Percentiles rank a stretch among this genome's conserved stretches.
These are phyloP conservation scores for Zonitis immaculata DNA, from an alignment of 2,888 invertebrate species.

Conservation along the genomic window DNA sequence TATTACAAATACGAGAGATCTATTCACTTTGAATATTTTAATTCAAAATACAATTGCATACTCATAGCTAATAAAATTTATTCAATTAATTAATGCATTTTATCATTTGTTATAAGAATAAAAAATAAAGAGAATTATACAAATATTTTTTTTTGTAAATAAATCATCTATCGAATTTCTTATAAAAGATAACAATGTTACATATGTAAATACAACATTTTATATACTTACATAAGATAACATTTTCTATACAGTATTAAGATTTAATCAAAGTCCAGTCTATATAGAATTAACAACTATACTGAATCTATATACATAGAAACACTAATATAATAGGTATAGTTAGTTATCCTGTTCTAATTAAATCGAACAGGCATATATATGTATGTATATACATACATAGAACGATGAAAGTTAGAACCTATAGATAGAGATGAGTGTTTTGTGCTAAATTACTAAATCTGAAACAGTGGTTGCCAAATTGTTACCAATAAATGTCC, in stretches of 20 bases:
- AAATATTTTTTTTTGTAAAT: too few species aligned
- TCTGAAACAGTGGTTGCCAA: too few species aligned
- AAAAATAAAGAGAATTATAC: too few species aligned
- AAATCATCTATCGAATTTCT: too few species aligned
- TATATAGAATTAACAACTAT: conserved; percentile 21
- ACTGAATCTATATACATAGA: conserved; percentile 5
- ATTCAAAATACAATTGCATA: conserved; percentile 42
- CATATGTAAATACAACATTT: not conserved
- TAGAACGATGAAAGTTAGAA: not conserved
- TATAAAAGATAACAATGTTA: not conserved
- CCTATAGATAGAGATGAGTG: not conserved
- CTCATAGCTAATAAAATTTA: conserved; percentile 40
- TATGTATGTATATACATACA: too few species aligned
- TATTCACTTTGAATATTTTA: conserved; percentile 26
- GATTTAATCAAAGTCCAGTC: conserved; percentile 27
- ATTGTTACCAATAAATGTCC: too few species aligned
- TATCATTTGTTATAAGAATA: not conserved
- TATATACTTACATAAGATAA: conserved; percentile 13
- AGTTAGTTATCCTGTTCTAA: conserved; percentile 1
- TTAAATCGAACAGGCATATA: conserved; percentile 1
- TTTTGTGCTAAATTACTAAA: too few species aligned
- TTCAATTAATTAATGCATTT: conserved; percentile 35
- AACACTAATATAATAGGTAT: not conserved
- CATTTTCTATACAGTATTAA: conserved; percentile 18
- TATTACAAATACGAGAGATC: conserved; percentile 33